Base-by-base conservation (phyloP, 2,888 invertebrate genomes). In the Mycogona germanica region DNA sequence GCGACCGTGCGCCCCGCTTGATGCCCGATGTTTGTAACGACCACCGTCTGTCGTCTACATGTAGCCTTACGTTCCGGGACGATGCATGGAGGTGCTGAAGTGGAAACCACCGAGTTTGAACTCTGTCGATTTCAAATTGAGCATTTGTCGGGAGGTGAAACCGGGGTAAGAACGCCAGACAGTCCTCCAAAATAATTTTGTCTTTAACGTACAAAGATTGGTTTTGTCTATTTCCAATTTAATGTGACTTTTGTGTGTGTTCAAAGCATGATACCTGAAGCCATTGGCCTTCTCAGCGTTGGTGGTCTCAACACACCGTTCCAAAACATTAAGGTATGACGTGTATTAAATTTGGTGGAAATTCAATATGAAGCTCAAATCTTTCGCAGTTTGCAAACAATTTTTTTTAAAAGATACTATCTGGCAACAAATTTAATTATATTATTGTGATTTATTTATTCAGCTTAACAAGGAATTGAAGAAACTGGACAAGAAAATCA, bases 91-190 rank as follows among this genome's bases (percentile, higher is more conserved):
- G 42, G 88, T 96, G 1, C 74, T 99, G 17, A 99, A 99, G 70
- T 99, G 98, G 98, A 99, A 99, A 67, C 97, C 98, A 17, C 75
- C 82, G 2, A 78, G 84, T 55, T 78, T 91, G 72, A 98, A 98
- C 73, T 95, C 96, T 3, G 84, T 99, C 0, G 98, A 99, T 72
- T 99, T 99, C 69, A 80, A 79, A 64, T 72, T 98, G 56, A 84
- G 85, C 71, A 85, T 98, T 52, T 76, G 77, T 1, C 79, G 73
- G 2, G 81, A 84, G 67, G 73, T 72, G 14, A 84, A 87, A 4
- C 66, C 71, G 56, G 91, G 87, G 84, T 86, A 72, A 73, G 76
- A 53, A 19, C 3, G 21, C n/a, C 21, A 25, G n/a, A 23, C 3
- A 5, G 23, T n/a, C 3, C n/a, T 25, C n/a, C n/a, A n/a, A n/a